These are phyloP conservation scores for Melangyna quadrimaculata DNA, from an alignment of 2,888 invertebrate genomes.

Conservation along the genomic window DNA sequence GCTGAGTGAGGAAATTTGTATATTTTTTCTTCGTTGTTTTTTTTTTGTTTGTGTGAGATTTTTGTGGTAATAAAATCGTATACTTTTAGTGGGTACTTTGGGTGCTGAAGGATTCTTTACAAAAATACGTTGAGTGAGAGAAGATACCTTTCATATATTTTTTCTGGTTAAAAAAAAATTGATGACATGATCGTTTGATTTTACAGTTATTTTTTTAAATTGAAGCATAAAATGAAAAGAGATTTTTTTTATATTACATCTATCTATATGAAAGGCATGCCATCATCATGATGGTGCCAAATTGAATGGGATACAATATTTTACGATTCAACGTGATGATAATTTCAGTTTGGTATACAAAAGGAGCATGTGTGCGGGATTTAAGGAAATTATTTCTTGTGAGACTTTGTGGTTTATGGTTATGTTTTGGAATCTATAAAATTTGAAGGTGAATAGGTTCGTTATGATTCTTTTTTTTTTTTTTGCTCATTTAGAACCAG, in stretches of 20 bases:
- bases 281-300: slow-evolving; percentile 13
- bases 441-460: background rate
- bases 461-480: background rate
- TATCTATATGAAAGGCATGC: slow-evolving; percentile 10
- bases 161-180: slow-evolving; percentile 27
- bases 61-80: slow-evolving; percentile 63
- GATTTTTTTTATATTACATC: background rate
- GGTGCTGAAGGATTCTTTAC: slow-evolving; percentile 14
- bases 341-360: background rate
- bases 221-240: slow-evolving; percentile 47
- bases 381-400: background rate
- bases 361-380: slow-evolving; percentile 2
- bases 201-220: slow-evolving; percentile 60
- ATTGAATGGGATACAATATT: slow-evolving; percentile 55
- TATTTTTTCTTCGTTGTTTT: background rate
- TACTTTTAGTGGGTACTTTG: slow-evolving; percentile 60
- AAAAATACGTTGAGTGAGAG: no score
- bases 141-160: background rate
- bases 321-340: slow-evolving; percentile 19
- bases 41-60: slow-evolving; percentile 26
- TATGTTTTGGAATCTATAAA: background rate
- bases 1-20: slow-evolving; percentile 58
- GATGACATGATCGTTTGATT: slow-evolving; percentile 61
- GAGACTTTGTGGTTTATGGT: background rate
- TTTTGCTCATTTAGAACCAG: background rate